phyloP scores from a whole-genome alignment of 2,888 invertebrate species.

The Ceramica pisi region DNA sequence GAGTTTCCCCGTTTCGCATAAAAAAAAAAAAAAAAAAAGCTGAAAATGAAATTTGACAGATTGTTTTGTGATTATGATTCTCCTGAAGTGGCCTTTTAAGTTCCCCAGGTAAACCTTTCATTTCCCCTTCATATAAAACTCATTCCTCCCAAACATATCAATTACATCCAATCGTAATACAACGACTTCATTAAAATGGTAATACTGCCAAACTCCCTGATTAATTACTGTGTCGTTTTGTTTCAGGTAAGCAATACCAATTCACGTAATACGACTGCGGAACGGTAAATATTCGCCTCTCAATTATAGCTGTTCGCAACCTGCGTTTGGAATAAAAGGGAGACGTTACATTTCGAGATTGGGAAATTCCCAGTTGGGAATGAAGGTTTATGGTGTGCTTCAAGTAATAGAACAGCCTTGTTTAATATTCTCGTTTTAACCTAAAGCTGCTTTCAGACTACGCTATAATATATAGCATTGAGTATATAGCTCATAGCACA shows the following conservation, averaged over 20 bases:
- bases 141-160: conserved; percentile 8
- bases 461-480: too few species aligned
- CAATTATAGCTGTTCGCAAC: conserved; percentile 40
- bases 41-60: too few species aligned
- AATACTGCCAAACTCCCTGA: conserved; percentile 35
- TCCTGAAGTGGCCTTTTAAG: too few species aligned
- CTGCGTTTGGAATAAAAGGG: conserved; percentile 37
- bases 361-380: conserved; percentile 48
- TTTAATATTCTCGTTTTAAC: conserved; percentile 18
- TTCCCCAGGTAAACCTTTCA: background rate
- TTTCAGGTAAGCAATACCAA: conserved; percentile 72
- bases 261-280: conserved; percentile 38
- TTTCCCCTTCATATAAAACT: background rate
- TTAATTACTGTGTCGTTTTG: conserved; percentile 64
- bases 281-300: conserved; percentile 56
- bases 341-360: conserved; percentile 35
- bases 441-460: too few species aligned
- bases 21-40: too few species aligned
- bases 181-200: conserved; percentile 50
- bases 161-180: conserved; percentile 21
- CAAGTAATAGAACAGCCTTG: conserved; percentile 26
- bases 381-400: conserved; percentile 27
- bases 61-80: too few species aligned
- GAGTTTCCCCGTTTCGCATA: too few species aligned
- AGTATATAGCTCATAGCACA: too few species aligned